Evolutionary conservation across 2,888 invertebrate genomes (phyloP).

Genomic region (Archaeoteleia sp.): DNA sequence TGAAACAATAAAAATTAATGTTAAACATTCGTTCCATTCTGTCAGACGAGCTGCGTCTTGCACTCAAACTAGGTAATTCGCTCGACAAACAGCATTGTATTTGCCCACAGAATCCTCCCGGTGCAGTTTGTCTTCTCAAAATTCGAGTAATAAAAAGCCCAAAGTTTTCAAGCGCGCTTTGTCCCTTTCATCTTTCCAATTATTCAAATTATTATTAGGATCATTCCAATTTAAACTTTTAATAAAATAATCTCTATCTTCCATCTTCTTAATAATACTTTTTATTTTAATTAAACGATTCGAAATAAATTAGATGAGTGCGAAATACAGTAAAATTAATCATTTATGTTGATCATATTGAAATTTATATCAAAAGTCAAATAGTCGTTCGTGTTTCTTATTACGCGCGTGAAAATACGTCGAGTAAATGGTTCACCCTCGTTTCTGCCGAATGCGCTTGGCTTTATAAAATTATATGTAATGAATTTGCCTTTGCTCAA

Average conservation of each 20-base stretch:
- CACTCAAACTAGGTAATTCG: neutral
- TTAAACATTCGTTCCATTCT: too few relatives aligned
- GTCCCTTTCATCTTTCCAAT: neutral
- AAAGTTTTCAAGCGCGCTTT: neutral
- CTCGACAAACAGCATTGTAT: neutral
- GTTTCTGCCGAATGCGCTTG: conserved; percentile 5
- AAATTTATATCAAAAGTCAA: too few relatives aligned
- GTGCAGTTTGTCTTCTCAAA: neutral
- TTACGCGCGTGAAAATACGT: neutral
- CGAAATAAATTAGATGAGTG: too few relatives aligned
- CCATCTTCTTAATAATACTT: too few relatives aligned
- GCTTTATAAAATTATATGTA: conserved; percentile 5
- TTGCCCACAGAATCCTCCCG: neutral
- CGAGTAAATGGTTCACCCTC: conserved; percentile 2
- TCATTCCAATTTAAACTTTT: neutral
- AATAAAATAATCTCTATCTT: too few relatives aligned
- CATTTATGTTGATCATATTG: too few relatives aligned
- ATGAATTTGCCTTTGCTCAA: neutral
- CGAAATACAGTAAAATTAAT: too few relatives aligned
- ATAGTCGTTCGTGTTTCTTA: too few relatives aligned
- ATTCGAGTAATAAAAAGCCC: neutral
- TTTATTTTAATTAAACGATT: too few relatives aligned
- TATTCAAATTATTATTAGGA: neutral
- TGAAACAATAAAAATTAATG: too few relatives aligned
- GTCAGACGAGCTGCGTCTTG: neutral